Percentiles rank a stretch among this genome's conserved stretches.
These are phyloP conservation scores for Peromyscus aztecus DNA, from an alignment of 2,797 vertebrate species.

Conservation along the genomic window DNA sequence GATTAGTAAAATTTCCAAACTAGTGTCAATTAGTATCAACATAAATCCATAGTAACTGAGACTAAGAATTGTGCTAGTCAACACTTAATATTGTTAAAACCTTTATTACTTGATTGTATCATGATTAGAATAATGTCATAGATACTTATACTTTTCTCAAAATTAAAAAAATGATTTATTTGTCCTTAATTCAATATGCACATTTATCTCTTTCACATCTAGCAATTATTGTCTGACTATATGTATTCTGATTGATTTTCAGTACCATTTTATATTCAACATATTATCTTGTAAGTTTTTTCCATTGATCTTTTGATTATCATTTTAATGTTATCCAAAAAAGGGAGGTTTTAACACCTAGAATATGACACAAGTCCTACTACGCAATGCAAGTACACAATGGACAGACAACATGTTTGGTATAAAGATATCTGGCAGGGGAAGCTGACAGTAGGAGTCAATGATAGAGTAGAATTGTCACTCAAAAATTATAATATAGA, in stretches of 20 bases:
- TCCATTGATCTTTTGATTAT: not conserved
- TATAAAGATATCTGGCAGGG: not conserved
- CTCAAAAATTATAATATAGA: not conserved
- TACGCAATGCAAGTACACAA: not conserved
- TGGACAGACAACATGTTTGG: not conserved
- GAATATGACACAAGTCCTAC: not conserved
- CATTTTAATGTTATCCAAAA: not conserved
- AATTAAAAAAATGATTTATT: not conserved
- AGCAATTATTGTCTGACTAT: not conserved
- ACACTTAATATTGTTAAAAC: not conserved
- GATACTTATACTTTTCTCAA: not conserved
- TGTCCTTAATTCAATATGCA: not conserved
- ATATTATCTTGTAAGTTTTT: not conserved
- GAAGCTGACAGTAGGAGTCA: not conserved
- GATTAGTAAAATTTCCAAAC: not conserved
- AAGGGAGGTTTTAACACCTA: not conserved
- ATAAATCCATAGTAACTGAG: not conserved
- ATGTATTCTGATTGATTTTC: not conserved
- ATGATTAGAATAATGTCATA: not conserved
- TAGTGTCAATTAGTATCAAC: not conserved
- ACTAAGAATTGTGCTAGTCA: not conserved
- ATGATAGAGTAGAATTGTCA: not conserved
- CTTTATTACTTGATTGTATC: not conserved
- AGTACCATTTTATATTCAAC: not conserved
- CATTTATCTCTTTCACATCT: not conserved